Evolutionary conservation across 1,140 invertebrate genomes (phyloP).

Genomic region (Eumeta japonica): DNA sequence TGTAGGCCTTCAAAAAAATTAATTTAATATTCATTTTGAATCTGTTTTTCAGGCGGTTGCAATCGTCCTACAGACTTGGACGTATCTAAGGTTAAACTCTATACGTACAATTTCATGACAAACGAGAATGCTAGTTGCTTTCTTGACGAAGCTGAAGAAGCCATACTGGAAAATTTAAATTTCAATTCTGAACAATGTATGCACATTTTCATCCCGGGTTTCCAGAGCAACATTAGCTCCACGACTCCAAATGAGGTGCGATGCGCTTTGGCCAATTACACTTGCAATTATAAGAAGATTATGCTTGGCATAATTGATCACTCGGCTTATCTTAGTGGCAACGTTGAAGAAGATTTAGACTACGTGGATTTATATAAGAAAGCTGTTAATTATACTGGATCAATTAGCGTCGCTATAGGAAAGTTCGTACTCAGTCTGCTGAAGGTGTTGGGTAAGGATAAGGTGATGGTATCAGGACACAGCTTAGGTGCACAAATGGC

Average conservation of each 20-base stretch:
- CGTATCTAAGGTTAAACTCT: background rate
- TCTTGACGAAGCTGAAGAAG: background rate
- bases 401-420: background rate
- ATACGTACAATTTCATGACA: background rate
- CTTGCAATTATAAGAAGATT: background rate
- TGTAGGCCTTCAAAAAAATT: no score
- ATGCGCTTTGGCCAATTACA: background rate
- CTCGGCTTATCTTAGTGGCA: background rate
- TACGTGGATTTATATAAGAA: no score
- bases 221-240: background rate
- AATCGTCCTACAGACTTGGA: background rate
- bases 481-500: background rate
- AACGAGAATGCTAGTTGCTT: background rate
- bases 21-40: no score
- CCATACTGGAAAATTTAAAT: background rate
- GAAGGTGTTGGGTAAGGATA: background rate
- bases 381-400: background rate
- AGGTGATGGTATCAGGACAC: background rate
- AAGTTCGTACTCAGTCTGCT: background rate
- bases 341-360: no score
- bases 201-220: background rate
- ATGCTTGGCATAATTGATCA: background rate
- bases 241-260: background rate
- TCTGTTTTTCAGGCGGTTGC: conserved; percentile 1
- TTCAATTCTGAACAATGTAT: conserved; percentile 1